Conservation (phyloP, 1,140 invertebrate species). For the Ceratitis capitata region DNA sequence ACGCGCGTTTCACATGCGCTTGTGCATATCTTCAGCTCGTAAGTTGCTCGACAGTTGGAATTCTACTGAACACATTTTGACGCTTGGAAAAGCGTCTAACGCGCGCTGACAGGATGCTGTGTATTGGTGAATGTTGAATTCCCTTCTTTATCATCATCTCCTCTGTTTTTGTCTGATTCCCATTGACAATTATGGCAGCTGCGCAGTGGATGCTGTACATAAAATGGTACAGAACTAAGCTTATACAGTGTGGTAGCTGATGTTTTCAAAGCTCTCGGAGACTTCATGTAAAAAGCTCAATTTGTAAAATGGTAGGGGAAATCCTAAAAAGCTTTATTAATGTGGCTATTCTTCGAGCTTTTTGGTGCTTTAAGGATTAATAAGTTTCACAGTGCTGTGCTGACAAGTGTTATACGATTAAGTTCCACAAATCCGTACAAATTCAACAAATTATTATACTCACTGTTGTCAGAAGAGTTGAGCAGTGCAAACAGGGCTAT, state of each 20-base stretch:
- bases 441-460: no score
- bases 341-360: no score
- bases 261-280: no score
- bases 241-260: neutral
- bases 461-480: no score
- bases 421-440: no score
- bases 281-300: neutral
- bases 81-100: neutral
- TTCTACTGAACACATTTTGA: constrained; percentile 13
- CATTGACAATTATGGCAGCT: constrained; percentile 35
- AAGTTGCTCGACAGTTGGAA: constrained; percentile 28
- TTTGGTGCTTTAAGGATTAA: no score
- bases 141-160: neutral
- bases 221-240: neutral
- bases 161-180: neutral
- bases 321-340: no score
- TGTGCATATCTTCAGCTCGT: neutral
- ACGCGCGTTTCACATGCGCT: neutral
- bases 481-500: no score
- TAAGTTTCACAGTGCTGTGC: no score
- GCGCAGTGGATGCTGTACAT: constrained; percentile 40
- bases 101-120: constrained; percentile 1
- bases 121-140: neutral
- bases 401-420: no score
- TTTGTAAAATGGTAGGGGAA: neutral